A percentile compares a stretch with the other conserved stretches of the same genome.
phyloP scores from a whole-genome alignment of 2,888 invertebrate species.

The Hydropsyche betteni region DNA sequence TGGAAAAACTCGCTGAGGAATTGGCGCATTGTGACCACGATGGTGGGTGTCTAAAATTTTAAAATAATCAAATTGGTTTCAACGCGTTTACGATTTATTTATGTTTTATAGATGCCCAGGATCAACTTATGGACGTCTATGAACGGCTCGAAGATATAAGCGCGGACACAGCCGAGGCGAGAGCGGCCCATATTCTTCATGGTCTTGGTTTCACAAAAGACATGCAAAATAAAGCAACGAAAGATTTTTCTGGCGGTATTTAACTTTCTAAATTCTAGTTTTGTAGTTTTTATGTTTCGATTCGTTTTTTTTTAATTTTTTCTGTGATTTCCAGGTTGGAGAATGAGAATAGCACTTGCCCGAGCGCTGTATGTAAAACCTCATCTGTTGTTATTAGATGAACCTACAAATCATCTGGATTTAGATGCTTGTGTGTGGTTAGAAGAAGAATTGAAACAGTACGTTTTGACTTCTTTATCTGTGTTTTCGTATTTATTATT shows the following conservation, averaged over 20 bases:
- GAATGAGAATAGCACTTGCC: constrained; percentile 98
- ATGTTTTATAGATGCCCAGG: constrained; percentile 77
- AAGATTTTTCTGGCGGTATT: constrained; percentile 83
- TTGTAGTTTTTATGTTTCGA: neutral
- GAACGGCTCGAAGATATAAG: constrained; percentile 97
- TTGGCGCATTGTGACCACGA: constrained; percentile 88
- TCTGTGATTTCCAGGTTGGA: constrained; percentile 75
- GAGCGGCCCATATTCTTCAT: constrained; percentile 93
- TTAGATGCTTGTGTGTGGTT: constrained; percentile 99
- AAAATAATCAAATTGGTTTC: neutral
- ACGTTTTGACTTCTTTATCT: constrained; percentile 54
- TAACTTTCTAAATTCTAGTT: neutral
- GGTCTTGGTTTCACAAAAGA: constrained; percentile 93
- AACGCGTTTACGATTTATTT: neutral
- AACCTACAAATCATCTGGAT: constrained; percentile 99
- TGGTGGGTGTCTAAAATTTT: constrained; percentile 61
- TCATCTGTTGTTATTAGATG: constrained; percentile 93
- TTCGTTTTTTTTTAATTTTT: neutral
- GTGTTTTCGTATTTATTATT: neutral
- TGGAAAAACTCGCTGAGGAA: constrained; percentile 93
- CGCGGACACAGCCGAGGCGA: constrained; percentile 93
- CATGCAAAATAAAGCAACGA: constrained; percentile 88
- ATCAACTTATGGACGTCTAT: constrained; percentile 96
- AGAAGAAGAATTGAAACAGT: constrained; percentile 95
- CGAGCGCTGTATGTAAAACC: constrained; percentile 98